Conservation (phyloP, 2,797 vertebrate species). For the Orientallactaga sibirica region DNA sequence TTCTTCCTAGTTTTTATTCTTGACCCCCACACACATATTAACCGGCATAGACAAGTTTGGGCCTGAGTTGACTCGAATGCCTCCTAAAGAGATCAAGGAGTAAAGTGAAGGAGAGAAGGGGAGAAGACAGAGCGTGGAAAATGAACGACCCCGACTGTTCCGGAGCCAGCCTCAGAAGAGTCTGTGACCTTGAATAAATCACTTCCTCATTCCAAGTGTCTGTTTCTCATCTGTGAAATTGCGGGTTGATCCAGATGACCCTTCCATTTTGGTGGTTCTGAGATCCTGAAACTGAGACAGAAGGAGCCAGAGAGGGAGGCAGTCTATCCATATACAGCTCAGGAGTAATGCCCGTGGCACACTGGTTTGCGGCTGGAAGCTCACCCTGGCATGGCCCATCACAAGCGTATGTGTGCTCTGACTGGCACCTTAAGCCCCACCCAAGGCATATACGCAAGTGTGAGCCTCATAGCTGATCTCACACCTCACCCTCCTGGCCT, state of each 20-base stretch:
- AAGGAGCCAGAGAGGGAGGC: background rate
- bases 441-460: accelerated
- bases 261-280: background rate
- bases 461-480: background rate
- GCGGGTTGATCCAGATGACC: background rate
- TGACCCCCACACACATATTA: background rate
- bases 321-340: no score
- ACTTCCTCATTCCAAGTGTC: background rate
- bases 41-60: background rate
- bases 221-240: slow-evolving; percentile 33
- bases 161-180: background rate
- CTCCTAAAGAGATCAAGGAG: background rate
- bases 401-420: accelerated
- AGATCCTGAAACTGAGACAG: background rate
- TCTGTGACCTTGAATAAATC: background rate
- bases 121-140: background rate
- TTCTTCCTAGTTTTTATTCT: background rate
- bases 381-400: background rate
- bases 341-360: background rate
- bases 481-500: background rate
- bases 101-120: background rate
- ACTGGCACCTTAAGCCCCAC: background rate
- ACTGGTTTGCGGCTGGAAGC: background rate
- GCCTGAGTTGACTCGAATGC: background rate
- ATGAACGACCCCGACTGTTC: background rate